A percentile compares a stretch with the other conserved stretches of the same genome.
Evolutionary conservation across 2,113 vertebrate species (phyloP).

Genomic region (Neopipo cinnamomea): DNA sequence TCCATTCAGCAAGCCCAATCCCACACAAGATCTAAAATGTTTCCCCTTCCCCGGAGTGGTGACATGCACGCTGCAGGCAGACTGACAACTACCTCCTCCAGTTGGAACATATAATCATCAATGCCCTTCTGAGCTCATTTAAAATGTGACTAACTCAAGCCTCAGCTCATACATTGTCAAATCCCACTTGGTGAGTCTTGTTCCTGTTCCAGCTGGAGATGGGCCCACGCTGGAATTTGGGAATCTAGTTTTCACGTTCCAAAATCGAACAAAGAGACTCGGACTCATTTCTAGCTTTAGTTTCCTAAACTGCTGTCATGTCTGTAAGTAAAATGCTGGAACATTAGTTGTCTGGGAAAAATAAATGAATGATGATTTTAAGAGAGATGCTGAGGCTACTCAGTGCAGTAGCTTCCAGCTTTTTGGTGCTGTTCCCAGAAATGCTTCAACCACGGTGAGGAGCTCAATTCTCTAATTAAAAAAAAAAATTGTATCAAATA

Average conservation of each 20-base stretch:
- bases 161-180: conserved; percentile 38
- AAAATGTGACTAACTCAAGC: conserved; percentile 47
- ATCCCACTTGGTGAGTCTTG: conserved; percentile 48
- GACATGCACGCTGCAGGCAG: conserved; percentile 25
- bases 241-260: conserved; percentile 27
- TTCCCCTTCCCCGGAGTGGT: background rate
- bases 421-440: conserved; percentile 69
- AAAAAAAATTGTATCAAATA: conserved; percentile 71
- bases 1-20: conserved; percentile 26
- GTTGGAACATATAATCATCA: conserved; percentile 51
- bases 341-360: conserved; percentile 34
- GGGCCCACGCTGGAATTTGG: conserved; percentile 50
- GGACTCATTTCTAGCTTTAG: conserved; percentile 8
- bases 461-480: conserved; percentile 66
- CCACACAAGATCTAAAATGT: conserved; percentile 45
- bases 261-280: conserved; percentile 11
- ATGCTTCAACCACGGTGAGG: conserved; percentile 61
- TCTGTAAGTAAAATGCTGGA: conserved; percentile 54
- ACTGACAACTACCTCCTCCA: conserved; percentile 61
- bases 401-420: conserved; percentile 43
- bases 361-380: conserved; percentile 36
- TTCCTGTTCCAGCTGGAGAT: conserved; percentile 58
- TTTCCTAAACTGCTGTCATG: conserved; percentile 2
- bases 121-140: conserved; percentile 46
- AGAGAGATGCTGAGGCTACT: conserved; percentile 45